Evolutionary conservation across 2,113 vertebrate species (phyloP).

Genomic region (Cochlearius cochlearius): DNA sequence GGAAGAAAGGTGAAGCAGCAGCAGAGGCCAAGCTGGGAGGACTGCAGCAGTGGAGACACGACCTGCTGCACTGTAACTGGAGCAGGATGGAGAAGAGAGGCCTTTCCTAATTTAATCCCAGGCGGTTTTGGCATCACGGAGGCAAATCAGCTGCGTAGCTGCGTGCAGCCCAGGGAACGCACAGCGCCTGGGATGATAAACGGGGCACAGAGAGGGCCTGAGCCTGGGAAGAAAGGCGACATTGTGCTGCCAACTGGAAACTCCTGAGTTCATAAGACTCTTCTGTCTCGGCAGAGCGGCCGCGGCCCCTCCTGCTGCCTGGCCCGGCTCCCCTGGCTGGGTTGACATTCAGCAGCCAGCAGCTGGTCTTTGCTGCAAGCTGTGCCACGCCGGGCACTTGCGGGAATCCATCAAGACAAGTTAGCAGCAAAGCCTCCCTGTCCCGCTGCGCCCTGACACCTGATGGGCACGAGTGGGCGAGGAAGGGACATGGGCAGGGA

Average conservation of each 20-base stretch:
- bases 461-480: rapidly evolving
- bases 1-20: neutral
- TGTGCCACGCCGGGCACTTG: neutral
- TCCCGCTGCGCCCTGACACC: neutral
- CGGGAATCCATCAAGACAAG: neutral
- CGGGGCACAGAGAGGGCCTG: conserved; percentile 22
- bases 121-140: neutral
- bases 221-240: conserved; percentile 58
- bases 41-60: rapidly evolving
- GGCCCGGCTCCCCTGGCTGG: neutral
- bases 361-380: neutral
- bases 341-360: conserved; percentile 22
- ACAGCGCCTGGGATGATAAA: neutral
- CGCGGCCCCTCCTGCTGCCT: neutral
- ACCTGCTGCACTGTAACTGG: neutral
- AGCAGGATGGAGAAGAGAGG: neutral
- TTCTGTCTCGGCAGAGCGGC: conserved; percentile 1
- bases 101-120: neutral
- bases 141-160: conserved; percentile 15
- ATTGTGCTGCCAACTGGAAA: conserved; percentile 58
- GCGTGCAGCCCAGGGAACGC: neutral
- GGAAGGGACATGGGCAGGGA: neutral
- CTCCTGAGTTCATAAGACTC: conserved; percentile 17
- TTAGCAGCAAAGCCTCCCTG: neutral
- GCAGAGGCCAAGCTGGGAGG: neutral